These are phyloP conservation scores for Oegoconia quadripuncta DNA, from an alignment of 2,888 invertebrate species.

Conservation along the genomic window DNA sequence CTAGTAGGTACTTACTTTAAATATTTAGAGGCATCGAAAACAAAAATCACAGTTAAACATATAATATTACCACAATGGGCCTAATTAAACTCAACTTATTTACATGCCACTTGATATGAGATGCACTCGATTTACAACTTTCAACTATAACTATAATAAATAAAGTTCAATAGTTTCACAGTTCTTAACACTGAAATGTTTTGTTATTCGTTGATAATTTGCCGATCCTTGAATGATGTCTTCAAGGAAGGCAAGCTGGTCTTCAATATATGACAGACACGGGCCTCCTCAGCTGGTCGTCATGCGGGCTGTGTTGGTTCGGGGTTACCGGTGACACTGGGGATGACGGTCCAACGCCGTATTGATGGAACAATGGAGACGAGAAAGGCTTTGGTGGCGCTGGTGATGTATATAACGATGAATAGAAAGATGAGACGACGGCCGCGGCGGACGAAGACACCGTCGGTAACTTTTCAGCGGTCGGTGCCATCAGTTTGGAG, in stretches of 20 bases:
- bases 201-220: slow-evolving; percentile 24
- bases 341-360: slow-evolving; percentile 67
- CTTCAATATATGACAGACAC: slow-evolving; percentile 86
- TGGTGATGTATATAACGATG: slow-evolving; percentile 81
- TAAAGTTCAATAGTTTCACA: slow-evolving; percentile 51
- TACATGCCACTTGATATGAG: slow-evolving; percentile 69
- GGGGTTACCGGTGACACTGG: slow-evolving; percentile 67
- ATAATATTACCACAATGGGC: slow-evolving; percentile 40
- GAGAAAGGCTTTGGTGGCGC: slow-evolving; percentile 73
- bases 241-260: slow-evolving; percentile 68
- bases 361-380: slow-evolving; percentile 76
- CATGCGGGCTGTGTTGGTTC: slow-evolving; percentile 71
- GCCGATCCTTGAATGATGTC: slow-evolving; percentile 49
- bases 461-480: slow-evolving; percentile 66
- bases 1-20: slow-evolving; percentile 55
- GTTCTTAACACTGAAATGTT: slow-evolving; percentile 45
- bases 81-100: slow-evolving; percentile 48
- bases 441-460: slow-evolving; percentile 75
- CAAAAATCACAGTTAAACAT: slow-evolving; percentile 71
- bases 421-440: slow-evolving; percentile 84
- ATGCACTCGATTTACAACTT: slow-evolving; percentile 46
- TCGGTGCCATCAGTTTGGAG: slow-evolving; percentile 79
- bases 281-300: slow-evolving; percentile 82
- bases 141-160: slow-evolving; percentile 62
- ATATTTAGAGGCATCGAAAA: slow-evolving; percentile 55